These are phyloP conservation scores for Tetraneura akinire DNA, from an alignment of 1,140 invertebrate species.

Conservation along the genomic window DNA sequence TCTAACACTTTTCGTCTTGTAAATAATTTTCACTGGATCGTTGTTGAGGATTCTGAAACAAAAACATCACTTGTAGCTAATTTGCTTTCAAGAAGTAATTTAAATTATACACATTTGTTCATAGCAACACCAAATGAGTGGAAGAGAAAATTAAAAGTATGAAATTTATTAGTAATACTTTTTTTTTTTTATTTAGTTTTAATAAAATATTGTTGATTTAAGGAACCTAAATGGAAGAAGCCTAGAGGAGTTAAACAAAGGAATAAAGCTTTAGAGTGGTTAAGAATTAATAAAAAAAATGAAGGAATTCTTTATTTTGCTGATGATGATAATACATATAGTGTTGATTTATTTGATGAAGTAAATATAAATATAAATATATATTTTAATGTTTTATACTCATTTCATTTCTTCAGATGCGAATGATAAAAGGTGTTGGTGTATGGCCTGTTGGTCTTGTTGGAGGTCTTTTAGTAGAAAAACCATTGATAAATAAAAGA, in stretches of 20 bases:
- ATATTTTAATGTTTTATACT: background rate
- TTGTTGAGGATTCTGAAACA: constrained; percentile 83
- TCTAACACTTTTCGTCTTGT: constrained; percentile 87
- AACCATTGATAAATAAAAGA: constrained; percentile 71
- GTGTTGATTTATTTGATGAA: constrained; percentile 86
- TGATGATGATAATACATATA: constrained; percentile 98
- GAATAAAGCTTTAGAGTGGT: constrained; percentile 86
- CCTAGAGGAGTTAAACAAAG: constrained; percentile 93
- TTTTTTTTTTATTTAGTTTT: background rate
- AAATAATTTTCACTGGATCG: constrained; percentile 92
- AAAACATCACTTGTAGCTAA: constrained; percentile 79
- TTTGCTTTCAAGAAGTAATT: constrained; percentile 72
- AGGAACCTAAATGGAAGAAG: constrained; percentile 84
- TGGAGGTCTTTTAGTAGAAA: constrained; percentile 84
- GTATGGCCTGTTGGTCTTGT: constrained; percentile 98
- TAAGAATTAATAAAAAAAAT: constrained; percentile 66
- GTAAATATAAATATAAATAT: constrained; percentile 60
- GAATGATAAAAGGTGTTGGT: constrained; percentile 80
- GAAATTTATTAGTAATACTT: constrained; percentile 17
- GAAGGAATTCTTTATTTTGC: constrained; percentile 93
- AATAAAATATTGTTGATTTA: constrained; percentile 38
- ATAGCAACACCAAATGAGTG: constrained; percentile 64
- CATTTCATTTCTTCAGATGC: constrained; percentile 59
- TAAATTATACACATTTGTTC: constrained; percentile 79
- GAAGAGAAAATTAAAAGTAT: constrained; percentile 61